phyloP scores from a whole-genome alignment of 2,113 vertebrate genomes.

The Mastomys coucha region DNA sequence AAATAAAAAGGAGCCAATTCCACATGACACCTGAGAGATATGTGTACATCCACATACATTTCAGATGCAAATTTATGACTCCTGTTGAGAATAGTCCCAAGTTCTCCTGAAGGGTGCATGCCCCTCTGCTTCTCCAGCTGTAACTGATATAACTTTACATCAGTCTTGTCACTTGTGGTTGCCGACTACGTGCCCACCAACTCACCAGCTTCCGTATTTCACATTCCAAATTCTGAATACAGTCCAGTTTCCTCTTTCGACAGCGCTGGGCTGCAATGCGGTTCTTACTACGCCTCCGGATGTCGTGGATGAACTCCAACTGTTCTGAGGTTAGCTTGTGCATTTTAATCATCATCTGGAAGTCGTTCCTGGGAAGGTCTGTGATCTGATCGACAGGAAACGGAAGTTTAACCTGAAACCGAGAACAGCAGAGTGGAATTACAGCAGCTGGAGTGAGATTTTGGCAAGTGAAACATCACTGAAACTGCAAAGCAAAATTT shows the following conservation, averaged over 20 bases:
- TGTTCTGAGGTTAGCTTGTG: constrained; percentile 99
- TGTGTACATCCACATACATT: background rate
- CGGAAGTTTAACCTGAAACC: constrained; percentile 96
- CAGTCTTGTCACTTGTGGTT: too few species aligned
- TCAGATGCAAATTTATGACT: background rate
- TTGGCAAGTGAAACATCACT: background rate
- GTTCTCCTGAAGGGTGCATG: background rate
- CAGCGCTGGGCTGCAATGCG: constrained; percentile 99
- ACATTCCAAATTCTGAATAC: constrained; percentile 99
- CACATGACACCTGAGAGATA: background rate
- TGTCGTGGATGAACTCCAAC: constrained; percentile 98
- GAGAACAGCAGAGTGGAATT: constrained; percentile 59
- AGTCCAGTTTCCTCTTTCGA: constrained; percentile 99
- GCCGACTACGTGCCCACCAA: background rate
- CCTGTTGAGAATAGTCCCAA: background rate
- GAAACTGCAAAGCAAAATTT: background rate
- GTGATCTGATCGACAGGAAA: constrained; percentile 99
- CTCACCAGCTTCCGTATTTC: constrained; percentile 98
- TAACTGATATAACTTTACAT: background rate
- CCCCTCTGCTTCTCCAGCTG: background rate
- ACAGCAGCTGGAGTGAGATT: background rate
- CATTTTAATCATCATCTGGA: constrained; percentile 99
- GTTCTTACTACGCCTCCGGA: constrained; percentile 98
- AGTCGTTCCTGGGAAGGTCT: constrained; percentile 99
- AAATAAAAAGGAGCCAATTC: background rate